Evolutionary conservation across 2,113 vertebrate genomes (phyloP).

Genomic region (Psettodes erumei): DNA sequence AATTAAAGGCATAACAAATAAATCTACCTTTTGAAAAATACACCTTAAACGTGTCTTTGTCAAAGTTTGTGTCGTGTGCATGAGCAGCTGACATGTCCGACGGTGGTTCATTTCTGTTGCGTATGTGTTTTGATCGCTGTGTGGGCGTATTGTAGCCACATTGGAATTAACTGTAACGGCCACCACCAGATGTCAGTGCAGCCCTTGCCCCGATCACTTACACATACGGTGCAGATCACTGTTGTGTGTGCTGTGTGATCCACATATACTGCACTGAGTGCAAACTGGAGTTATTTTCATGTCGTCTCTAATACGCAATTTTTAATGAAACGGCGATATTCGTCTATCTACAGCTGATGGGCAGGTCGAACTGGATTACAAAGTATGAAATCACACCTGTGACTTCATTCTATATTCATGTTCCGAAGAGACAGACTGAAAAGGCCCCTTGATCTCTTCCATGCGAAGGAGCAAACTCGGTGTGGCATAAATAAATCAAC

Average conservation of each 20-base stretch:
- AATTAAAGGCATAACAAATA: conserved; percentile 74
- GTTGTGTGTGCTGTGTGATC: background rate
- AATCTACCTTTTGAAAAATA: conserved; percentile 70
- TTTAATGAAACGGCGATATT: no score
- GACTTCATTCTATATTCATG: background rate
- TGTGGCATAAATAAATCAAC: no score
- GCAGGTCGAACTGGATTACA: background rate
- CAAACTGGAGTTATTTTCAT: background rate
- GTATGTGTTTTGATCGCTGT: no score
- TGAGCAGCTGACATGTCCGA: no score
- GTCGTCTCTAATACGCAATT: background rate
- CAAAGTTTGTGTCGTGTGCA: background rate
- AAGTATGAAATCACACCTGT: background rate
- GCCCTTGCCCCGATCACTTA: background rate
- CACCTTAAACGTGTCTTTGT: background rate
- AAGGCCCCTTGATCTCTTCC: background rate
- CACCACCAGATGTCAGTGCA: conserved; percentile 58
- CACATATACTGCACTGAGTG: background rate
- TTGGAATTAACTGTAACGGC: no score
- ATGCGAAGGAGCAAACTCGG: background rate
- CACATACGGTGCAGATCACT: no score
- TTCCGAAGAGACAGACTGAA: background rate
- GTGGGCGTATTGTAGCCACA: background rate
- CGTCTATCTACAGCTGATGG: background rate
- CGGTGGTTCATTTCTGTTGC: no score